These are phyloP conservation scores for Ganaspis sp. DNA, from an alignment of 1,140 invertebrate genomes.

Conservation along the genomic window DNA sequence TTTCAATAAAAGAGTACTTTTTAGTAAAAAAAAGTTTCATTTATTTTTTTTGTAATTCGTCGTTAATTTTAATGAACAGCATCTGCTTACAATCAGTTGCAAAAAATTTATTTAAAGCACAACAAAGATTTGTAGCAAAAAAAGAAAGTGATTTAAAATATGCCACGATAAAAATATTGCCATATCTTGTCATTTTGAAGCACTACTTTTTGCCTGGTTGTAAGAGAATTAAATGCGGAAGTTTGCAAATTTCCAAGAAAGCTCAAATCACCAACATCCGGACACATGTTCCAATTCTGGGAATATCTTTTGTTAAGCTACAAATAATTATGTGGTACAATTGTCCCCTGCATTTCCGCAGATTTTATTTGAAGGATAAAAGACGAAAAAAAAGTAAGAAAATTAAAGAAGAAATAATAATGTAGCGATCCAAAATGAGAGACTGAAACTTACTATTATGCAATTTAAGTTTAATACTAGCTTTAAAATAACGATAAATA, in stretches of 20 bases:
- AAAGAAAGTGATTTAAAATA: too few relatives aligned
- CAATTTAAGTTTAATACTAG: background rate
- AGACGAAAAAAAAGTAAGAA: background rate
- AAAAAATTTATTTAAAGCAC: too few relatives aligned
- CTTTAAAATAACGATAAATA: conserved; percentile 2
- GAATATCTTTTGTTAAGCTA: background rate
- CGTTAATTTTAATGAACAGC: too few relatives aligned
- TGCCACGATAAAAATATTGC: background rate
- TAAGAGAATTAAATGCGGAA: conserved; percentile 16
- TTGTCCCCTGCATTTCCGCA: background rate
- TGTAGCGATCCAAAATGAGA: background rate
- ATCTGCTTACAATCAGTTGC: too few relatives aligned
- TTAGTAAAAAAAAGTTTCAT: too few relatives aligned
- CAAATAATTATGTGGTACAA: conserved; percentile 18
- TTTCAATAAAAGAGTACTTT: too few relatives aligned
- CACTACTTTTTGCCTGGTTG: conserved; percentile 22
- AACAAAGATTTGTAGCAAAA: background rate
- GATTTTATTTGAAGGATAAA: background rate
- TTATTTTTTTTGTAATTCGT: too few relatives aligned
- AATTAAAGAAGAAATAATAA: background rate
- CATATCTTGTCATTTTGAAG: conserved; percentile 27
- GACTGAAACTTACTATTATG: conserved; percentile 16
- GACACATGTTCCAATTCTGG: conserved; percentile 25
- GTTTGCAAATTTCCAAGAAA: conserved; percentile 11
- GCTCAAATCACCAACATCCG: conserved; percentile 11